Evolutionary conservation across 2,113 vertebrate genomes (phyloP), one percentile per base, ranked within the genome.

Genomic region (Donacobius atricapilla): DNA sequence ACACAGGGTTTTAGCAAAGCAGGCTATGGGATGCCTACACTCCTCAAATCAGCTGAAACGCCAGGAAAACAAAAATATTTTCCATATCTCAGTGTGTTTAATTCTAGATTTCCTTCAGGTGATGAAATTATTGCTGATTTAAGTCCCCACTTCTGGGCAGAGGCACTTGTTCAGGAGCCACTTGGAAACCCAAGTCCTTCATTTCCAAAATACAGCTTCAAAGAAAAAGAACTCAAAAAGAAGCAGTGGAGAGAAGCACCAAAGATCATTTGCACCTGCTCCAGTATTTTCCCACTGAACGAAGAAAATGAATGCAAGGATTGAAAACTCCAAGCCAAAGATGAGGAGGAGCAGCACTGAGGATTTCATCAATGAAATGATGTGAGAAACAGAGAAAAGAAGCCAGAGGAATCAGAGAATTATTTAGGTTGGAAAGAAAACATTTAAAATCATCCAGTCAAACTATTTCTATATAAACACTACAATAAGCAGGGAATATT

Each of bases 201-300:
- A 50, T 7, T 76, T 50, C 31, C 39, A 50, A 79, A 76, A 39
- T 4, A 7, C 0, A 76, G 25, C 25, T 79, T 60, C 17, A 37
- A 56, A 68, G 3, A 33, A 44, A 47, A 58, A n/a, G 35, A 35
- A 24, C 28, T 2, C 0, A 0, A 12, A 37, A 45, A 40, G n/a
- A n/a, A 37, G 13, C 39, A 85, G 13, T 1, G n/a, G 14, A 56
- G 53, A 91, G 44, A 76, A 70, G 54, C 42, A 42, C 13, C 70
- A 35, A 57, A 68, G 48, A 44, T 50, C 10, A 44, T 3, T 79
- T 44, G 33, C 19, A 82, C 20, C 39, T 64, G 60, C 50, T 45
- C 35, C 48, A 47, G 1, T 2, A 7, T 33, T 15, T 24, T 42
- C 50, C 40, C 15, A 82, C 1, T 33, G 51, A 71, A n/a, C 4